Evolutionary conservation across 2,113 vertebrate genomes (phyloP).

Genomic region (Heterotis niloticus): DNA sequence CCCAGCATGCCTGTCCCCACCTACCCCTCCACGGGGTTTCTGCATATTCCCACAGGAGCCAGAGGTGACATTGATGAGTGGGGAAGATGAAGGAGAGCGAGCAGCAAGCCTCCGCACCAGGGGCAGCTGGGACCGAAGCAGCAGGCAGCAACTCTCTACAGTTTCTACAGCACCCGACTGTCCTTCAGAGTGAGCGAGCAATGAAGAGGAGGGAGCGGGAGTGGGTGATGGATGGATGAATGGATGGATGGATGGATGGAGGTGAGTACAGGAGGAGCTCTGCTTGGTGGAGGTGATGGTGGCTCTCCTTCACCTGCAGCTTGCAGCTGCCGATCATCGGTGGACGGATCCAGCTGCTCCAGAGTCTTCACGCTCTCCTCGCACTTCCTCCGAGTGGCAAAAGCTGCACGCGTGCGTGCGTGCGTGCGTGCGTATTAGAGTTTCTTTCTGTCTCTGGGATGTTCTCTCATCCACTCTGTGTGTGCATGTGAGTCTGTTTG

Average conservation of each 20-base stretch:
- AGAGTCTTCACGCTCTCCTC: conserved; percentile 2
- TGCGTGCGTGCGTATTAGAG: conserved; percentile 28
- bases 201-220: conserved; percentile 1
- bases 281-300: conserved; percentile 19
- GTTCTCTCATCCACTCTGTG: conserved; percentile 12
- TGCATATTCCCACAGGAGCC: conserved; percentile 54
- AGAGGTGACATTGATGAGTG: conserved; percentile 69
- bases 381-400: conserved; percentile 20
- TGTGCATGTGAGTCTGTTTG: conserved; percentile 12
- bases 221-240: background rate
- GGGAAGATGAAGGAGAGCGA: conserved; percentile 34
- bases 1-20: conserved; percentile 41
- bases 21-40: conserved; percentile 48
- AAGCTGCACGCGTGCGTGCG: conserved; percentile 33
- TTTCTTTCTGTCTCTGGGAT: background rate
- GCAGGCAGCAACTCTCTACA: conserved; percentile 1
- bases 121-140: background rate
- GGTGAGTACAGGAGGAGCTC: conserved; percentile 2
- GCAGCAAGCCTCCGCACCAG: background rate
- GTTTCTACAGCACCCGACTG: conserved; percentile 2
- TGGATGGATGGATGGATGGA: conserved; percentile 30
- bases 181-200: conserved; percentile 24
- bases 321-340: background rate
- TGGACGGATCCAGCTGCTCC: background rate
- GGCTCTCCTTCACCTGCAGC: conserved; percentile 31